Base-by-base conservation (phyloP, 2,888 invertebrate genomes). In the Parasteatoda lunata region DNA sequence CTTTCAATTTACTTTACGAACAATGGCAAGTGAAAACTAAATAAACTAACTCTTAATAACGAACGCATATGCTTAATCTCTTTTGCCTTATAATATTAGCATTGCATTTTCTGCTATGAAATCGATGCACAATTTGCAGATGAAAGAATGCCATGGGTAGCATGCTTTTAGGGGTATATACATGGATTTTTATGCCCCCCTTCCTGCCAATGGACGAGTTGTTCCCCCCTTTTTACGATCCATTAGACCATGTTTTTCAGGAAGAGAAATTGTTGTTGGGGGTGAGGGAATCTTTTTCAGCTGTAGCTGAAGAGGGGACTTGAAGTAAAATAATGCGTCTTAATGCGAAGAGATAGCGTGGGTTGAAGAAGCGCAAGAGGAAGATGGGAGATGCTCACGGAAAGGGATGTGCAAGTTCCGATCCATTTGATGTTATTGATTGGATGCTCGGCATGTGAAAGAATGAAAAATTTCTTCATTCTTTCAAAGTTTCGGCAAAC, bases 231-330 rank as follows among this genome's bases (percentile, higher is more conserved):
- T 68, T 86, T 86, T 86, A 86, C 80, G 80, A 72, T 81, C 85
- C 85, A 86, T 86, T 86, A 86, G 80, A 77, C 64, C 84, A 30
- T 80, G 77, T 86, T 80, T 72, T 77, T 84, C 75, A 81, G 65
- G 59, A 15, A 1, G 73, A 66, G 49, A n/a, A 48, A 49, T 65
- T 6, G n/a, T 65, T 47, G 66, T 66, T 6, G 45, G 77, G 52
- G 51, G 15, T 30, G 30, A n/a, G 52, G 59, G 71, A 49, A 51
- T 66, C 49, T 69, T 68, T 81, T 81, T 81, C 54, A 15, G n/a
- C 54, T 47, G 81, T 15, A 47, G 73, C 51, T 72, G n/a, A 59
- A 59, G 9, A 7, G 59, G 9, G 59, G 59, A 8, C 66, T 52
- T 66, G 47, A 73, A 81, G 68, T 81, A 66, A 75, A 75, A 81